Conservation (phyloP, 2,113 vertebrate species). For the Ginglymostoma cirratum region DNA sequence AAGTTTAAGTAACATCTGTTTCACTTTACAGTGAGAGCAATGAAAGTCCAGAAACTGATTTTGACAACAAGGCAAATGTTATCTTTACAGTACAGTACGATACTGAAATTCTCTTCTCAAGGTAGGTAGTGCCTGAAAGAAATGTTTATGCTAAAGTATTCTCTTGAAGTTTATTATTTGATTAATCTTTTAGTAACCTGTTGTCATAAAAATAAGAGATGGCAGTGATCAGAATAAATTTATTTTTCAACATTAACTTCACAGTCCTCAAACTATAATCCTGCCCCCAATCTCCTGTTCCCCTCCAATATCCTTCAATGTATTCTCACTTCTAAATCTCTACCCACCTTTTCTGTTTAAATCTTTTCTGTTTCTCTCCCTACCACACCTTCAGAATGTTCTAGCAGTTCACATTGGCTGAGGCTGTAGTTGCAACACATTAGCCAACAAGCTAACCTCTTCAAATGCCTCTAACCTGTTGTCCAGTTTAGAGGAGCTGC, state of each 20-base stretch:
- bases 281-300: neutral
- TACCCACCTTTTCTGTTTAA: neutral
- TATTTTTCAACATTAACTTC: neutral
- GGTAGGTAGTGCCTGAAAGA: constrained; percentile 51
- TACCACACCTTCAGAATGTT: too few relatives aligned
- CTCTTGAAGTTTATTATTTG: neutral
- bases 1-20: constrained; percentile 37
- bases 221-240: neutral
- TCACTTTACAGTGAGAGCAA: constrained; percentile 65
- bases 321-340: neutral
- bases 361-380: neutral
- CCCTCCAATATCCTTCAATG: neutral
- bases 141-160: neutral
- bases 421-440: too few relatives aligned
- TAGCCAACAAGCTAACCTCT: neutral
- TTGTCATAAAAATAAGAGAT: neutral
- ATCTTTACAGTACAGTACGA: constrained; percentile 69
- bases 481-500: neutral
- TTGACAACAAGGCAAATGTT: constrained; percentile 63
- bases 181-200: neutral
- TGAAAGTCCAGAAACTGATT: constrained; percentile 53
- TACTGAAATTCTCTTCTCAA: constrained; percentile 71
- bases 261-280: neutral
- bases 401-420: too few relatives aligned
- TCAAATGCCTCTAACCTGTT: neutral